Base-by-base conservation (phyloP, 2,888 invertebrate genomes). In the Globia sparganii region DNA sequence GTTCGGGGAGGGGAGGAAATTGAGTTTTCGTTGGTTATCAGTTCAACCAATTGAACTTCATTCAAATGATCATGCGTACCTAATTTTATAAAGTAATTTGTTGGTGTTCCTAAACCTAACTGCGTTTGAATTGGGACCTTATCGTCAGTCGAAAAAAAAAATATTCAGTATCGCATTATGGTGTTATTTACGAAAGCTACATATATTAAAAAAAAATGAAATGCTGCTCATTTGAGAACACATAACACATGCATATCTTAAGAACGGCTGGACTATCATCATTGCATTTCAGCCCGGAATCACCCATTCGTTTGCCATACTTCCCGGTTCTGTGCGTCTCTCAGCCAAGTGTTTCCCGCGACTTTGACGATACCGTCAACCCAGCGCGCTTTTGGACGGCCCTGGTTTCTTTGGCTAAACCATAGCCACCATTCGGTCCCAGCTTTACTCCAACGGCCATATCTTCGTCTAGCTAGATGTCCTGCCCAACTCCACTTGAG, bases 1-100 rank as follows among this genome's bases (percentile, higher is more conserved):
- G 58, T 83, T 78, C 37, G 34, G 8, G 31, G 25, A 53, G 59
- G 21, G n/a, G 37, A 69, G 64, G 62, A 75, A 81, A 81, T 79
- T 75, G 81, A 75, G 82, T 82, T 76, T 66, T 66, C 43, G 31
- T 82, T 68, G 25, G 56, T n/a, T 49, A 71, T 67, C 59, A 61
- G 67, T 31, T 62, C 49, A 61, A 59, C 18, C 25, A 28, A 66
- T 65, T 46, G 49, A 66, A 66, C 15, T 65, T 65, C 13, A 65
- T 80, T 78, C 21, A 49, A 78, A 65, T 80, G 25, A 78, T n/a
- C 40, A 56, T 43, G 58, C 70, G 53, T 62, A 31, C 8, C n/a
- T 72, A 72, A 79, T 64, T 46, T 72, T 72, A 46, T 43, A 49
- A 40, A 34, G 69, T 34, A 25, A 28, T 61, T 11, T 43, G 6